phyloP scores from a whole-genome alignment of 2,797 vertebrate species.

The Nyctalus aviator region DNA sequence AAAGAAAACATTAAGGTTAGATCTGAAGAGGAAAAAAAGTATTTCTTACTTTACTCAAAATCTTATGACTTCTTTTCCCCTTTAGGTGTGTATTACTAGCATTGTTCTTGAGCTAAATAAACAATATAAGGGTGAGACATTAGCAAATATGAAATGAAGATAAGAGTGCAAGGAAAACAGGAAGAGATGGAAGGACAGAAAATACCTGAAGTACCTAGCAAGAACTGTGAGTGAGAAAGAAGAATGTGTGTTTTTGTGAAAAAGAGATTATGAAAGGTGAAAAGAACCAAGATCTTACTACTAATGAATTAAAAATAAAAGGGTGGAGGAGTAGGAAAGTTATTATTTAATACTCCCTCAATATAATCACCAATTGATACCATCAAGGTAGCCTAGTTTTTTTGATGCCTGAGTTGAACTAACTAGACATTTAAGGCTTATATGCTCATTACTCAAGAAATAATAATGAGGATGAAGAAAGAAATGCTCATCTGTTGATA shows the following conservation, averaged over 20 bases:
- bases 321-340: neutral
- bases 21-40: neutral
- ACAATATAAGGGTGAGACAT: neutral
- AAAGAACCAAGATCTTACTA: neutral
- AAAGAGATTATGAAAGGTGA: neutral
- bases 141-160: neutral
- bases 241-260: neutral
- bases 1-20: neutral
- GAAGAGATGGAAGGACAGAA: neutral
- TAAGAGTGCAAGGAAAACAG: neutral
- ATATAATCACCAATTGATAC: neutral
- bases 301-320: neutral
- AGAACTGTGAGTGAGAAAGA: neutral
- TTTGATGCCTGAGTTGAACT: neutral
- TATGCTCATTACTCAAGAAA: neutral
- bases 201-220: neutral
- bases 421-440: neutral
- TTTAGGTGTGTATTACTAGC: neutral
- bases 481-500: neutral
- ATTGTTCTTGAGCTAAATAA: neutral
- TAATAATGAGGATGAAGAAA: neutral
- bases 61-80: neutral
- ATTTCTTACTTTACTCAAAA: slow-evolving; percentile 12
- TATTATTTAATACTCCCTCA: neutral
- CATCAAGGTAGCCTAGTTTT: neutral